Evolutionary conservation across 1,140 invertebrate species (phyloP).

Genomic region (Phenacoccus solenopsis): DNA sequence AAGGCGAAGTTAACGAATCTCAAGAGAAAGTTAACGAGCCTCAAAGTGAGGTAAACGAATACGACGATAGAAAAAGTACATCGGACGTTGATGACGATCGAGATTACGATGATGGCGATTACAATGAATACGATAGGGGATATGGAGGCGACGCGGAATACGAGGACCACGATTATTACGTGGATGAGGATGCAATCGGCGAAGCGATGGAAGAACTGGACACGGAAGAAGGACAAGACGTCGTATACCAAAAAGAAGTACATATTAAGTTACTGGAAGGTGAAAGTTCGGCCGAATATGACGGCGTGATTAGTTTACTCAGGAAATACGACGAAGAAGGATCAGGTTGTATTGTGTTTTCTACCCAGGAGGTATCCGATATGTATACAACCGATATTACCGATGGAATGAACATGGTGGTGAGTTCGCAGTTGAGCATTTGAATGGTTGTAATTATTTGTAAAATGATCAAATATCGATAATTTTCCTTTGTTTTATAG

Average conservation of each 20-base stretch:
- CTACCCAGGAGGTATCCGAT: background rate
- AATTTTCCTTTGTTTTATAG: background rate
- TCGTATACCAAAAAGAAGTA: background rate
- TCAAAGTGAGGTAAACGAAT: too few relatives aligned
- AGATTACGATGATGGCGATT: background rate
- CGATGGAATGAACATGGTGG: background rate
- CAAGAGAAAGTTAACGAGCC: too few relatives aligned
- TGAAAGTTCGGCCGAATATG: background rate
- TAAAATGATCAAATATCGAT: too few relatives aligned
- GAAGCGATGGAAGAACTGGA: slow-evolving; percentile 1
- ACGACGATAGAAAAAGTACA: too few relatives aligned
- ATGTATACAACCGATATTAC: background rate
- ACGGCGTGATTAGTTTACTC: background rate
- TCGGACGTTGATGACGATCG: background rate
- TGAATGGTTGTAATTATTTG: background rate
- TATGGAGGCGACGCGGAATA: background rate
- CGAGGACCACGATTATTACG: background rate
- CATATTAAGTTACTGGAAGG: background rate
- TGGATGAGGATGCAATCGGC: background rate
- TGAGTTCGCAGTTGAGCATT: background rate
- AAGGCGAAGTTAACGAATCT: too few relatives aligned
- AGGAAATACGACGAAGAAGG: background rate
- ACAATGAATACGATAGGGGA: background rate
- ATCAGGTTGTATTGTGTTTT: background rate
- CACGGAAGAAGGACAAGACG: background rate